phyloP scores from a whole-genome alignment of 1,140 invertebrate species.

The Zophobas atratus region DNA sequence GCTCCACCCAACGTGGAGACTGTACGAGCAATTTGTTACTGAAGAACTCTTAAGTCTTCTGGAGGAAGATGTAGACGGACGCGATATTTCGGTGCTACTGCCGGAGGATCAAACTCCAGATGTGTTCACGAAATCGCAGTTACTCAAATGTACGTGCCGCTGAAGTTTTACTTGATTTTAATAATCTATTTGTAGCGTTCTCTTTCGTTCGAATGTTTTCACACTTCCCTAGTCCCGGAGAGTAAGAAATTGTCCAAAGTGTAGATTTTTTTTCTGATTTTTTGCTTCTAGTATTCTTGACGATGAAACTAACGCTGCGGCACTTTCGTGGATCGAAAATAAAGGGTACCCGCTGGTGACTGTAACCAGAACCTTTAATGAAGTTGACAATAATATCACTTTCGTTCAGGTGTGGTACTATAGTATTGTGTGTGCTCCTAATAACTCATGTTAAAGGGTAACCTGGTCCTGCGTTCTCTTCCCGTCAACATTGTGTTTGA shows the following conservation, averaged over 20 bases:
- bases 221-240: background rate
- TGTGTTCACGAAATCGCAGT: background rate
- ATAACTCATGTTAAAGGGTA: no score
- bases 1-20: background rate
- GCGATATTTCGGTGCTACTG: background rate
- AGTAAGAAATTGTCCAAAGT: background rate
- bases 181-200: slow-evolving; percentile 1
- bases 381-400: no score
- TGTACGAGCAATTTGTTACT: slow-evolving; percentile 8
- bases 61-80: background rate
- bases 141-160: no score
- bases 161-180: background rate
- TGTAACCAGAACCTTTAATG: no score
- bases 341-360: no score
- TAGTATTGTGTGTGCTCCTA: no score
- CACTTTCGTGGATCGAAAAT: background rate
- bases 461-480: no score
- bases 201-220: background rate
- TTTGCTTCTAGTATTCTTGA: slow-evolving; percentile 1
- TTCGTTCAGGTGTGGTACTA: no score
- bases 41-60: background rate
- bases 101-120: background rate
- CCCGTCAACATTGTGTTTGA: no score
- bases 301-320: background rate
- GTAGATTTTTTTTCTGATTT: background rate